Conservation (phyloP, 2,888 invertebrate species). For the Heliothis peltigera region DNA sequence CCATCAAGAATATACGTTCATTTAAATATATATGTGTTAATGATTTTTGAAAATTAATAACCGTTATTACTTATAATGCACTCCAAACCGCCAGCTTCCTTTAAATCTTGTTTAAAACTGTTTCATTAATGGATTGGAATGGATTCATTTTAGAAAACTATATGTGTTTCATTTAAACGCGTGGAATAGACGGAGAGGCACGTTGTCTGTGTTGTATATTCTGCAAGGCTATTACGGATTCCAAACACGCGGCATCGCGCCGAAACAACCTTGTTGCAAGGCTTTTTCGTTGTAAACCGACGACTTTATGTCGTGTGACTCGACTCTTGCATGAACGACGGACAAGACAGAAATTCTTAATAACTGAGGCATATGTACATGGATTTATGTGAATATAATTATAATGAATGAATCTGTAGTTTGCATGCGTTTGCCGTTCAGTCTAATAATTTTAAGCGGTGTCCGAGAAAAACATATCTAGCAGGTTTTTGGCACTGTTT, state of each 20-base stretch:
- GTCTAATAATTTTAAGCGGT: slow-evolving; percentile 31
- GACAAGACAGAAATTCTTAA: slow-evolving; percentile 56
- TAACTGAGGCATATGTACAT: slow-evolving; percentile 40
- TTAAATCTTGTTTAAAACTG: slow-evolving; percentile 14
- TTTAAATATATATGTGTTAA: not conserved
- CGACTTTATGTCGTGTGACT: slow-evolving; percentile 66
- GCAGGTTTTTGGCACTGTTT: slow-evolving; percentile 12
- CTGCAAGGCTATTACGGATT: slow-evolving; percentile 82
- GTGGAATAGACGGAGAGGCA: slow-evolving; percentile 54
- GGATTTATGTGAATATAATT: slow-evolving; percentile 46
- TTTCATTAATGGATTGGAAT: slow-evolving; percentile 47
- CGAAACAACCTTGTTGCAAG: slow-evolving; percentile 85
- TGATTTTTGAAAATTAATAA: slow-evolving; percentile 5
- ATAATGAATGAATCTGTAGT: slow-evolving; percentile 36
- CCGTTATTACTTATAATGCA: slow-evolving; percentile 3
- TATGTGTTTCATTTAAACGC: slow-evolving; percentile 34
- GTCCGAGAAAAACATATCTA: slow-evolving; percentile 13
- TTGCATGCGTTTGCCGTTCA: slow-evolving; percentile 24
- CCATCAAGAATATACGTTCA: not conserved
- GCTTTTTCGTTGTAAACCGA: slow-evolving; percentile 76
- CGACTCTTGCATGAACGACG: slow-evolving; percentile 45
- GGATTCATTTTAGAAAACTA: slow-evolving; percentile 58
- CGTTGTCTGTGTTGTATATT: slow-evolving; percentile 62
- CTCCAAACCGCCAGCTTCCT: slow-evolving; percentile 10
- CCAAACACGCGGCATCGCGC: slow-evolving; percentile 76